phyloP scores from a whole-genome alignment of 2,113 vertebrate genomes.

The Ursus arctos region DNA sequence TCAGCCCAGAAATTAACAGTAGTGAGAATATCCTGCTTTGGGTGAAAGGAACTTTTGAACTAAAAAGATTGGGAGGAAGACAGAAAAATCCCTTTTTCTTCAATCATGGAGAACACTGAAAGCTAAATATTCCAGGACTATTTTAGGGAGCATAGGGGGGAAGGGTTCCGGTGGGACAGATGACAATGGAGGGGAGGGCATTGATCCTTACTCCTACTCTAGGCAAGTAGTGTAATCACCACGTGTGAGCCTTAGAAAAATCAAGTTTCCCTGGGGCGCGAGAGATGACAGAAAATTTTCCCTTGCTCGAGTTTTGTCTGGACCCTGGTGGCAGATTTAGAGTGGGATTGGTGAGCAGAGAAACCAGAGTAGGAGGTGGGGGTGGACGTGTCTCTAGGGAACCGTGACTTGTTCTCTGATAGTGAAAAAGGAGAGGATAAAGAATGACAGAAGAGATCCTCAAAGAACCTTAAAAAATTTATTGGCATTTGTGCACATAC shows the following conservation, averaged over 20 bases:
- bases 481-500: not conserved
- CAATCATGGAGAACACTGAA: not conserved
- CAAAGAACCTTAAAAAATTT: not conserved
- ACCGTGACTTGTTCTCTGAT: slow-evolving; percentile 47
- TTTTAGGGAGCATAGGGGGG: not conserved
- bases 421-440: not conserved
- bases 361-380: not conserved
- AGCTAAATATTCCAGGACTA: not conserved
- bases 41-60: not conserved
- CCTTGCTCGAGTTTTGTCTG: not conserved
- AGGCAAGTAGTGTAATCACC: no score
- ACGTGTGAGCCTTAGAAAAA: not conserved
- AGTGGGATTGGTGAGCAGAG: not conserved
- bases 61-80: not conserved
- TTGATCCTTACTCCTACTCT: not conserved
- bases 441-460: not conserved
- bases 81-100: not conserved
- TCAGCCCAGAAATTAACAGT: not conserved
- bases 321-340: not conserved
- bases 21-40: not conserved
- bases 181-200: not conserved
- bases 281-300: not conserved
- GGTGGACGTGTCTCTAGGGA: not conserved
- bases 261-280: not conserved
- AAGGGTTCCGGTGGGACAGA: not conserved